These are phyloP conservation scores for Bombus impatiens DNA, from an alignment of 1,140 invertebrate species.

Conservation along the genomic window DNA sequence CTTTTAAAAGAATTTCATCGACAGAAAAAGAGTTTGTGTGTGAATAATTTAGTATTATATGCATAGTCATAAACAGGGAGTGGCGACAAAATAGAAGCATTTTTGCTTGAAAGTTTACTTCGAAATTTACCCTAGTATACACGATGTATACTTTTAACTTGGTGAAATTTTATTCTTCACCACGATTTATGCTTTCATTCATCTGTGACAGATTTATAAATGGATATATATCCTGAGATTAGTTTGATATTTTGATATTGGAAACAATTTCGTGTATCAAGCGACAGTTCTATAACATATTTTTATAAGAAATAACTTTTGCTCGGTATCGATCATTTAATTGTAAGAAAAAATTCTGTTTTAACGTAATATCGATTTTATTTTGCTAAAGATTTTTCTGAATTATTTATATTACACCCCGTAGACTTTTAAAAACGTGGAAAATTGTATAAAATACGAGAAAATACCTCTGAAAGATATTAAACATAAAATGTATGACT, in stretches of 20 bases:
- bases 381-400: neutral
- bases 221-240: neutral
- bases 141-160: neutral
- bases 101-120: neutral
- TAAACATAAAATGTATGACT: neutral
- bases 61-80: no score
- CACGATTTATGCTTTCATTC: neutral
- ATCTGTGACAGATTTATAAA: neutral
- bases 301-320: neutral
- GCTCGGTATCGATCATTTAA: no score
- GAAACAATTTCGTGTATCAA: neutral
- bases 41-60: neutral
- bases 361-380: no score
- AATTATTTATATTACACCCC: neutral
- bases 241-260: neutral
- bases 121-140: neutral
- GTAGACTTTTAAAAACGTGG: neutral
- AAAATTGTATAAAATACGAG: neutral
- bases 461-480: neutral
- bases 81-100: neutral
- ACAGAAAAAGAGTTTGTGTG: neutral
- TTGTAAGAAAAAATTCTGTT: no score
- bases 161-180: neutral
- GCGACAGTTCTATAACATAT: neutral
- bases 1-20: neutral